Evolutionary conservation across 2,113 vertebrate species (phyloP), one percentile per base, ranked within the genome.

Genomic region (Vulpes lagopus): DNA sequence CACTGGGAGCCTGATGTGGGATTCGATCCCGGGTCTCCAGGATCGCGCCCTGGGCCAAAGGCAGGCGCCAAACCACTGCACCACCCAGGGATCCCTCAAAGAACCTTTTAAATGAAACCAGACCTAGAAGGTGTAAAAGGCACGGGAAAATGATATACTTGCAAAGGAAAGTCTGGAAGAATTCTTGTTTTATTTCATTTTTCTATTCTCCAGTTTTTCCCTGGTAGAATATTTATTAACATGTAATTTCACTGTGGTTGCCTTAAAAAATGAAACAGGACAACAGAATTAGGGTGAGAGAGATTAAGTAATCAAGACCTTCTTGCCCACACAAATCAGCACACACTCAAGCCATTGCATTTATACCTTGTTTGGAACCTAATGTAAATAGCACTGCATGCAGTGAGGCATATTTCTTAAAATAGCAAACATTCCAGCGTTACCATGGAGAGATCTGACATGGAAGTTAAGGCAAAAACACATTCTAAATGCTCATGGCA

Each of bases 391-490:
- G 1, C 20, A 30, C 71, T 86, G 87, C 83, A 16, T 60, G 92
- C 89, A 95, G 15, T 76, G 69, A 89, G 83, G 62, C 79, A 0
- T 49, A 73, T 88, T 96, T 98, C 97, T 96, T 90, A 96, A 97
- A 98, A 98, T 96, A 94, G 95, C 81, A 67, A 94, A 89, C 96
- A 88, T 97, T 96, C 93, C 92, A 76, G 32, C 0, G 87, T 97
- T 95, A 59, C 97, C 92, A 89, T 82, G 95, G 96, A 96, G 94
- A 95, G 23, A 65, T 81, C 76, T 94, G 76, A 88, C 8, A 2
- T 59, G 65, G 55, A 89, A 10, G 80, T 53, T 78, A 79, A 95
- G 88, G 74, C 94, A 96, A 94, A 73, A 97, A 94, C 94, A 78
- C 15, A 25, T n/a, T 91, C 57, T 94, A 32, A 96, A 81, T 12